These are phyloP conservation scores for Drosophila takahashii DNA, from an alignment of 1,140 invertebrate species.

Conservation along the genomic window DNA sequence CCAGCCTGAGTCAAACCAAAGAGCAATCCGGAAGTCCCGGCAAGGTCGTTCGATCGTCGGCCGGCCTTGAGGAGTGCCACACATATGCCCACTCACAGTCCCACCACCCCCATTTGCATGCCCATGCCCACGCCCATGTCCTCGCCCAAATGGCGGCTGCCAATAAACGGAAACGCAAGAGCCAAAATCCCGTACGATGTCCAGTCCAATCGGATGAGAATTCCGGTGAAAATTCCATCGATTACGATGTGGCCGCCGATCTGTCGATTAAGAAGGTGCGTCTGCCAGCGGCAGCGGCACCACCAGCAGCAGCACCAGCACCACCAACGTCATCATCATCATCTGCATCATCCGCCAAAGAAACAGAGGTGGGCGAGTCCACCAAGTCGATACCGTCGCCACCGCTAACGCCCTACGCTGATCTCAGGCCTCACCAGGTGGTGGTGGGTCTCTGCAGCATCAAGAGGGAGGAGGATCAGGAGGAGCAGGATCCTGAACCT, in stretches of 20 bases:
- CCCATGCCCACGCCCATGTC: constrained; percentile 84
- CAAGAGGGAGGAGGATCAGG: constrained; percentile 50
- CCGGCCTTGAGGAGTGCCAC: constrained; percentile 87
- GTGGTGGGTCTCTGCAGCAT: constrained; percentile 26
- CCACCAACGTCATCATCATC: background rate
- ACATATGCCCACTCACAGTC: constrained; percentile 84
- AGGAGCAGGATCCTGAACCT: background rate
- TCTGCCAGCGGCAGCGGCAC: constrained; percentile 3
- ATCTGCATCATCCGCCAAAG: constrained; percentile 45
- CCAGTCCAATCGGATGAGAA: constrained; percentile 86
- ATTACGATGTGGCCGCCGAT: constrained; percentile 85
- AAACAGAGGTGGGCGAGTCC: constrained; percentile 66
- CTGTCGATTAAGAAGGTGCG: constrained; percentile 84
- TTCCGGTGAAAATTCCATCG: constrained; percentile 85
- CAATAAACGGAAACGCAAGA: constrained; percentile 93
- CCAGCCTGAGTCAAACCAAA: constrained; percentile 87
- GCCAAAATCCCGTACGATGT: constrained; percentile 94
- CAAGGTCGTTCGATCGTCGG: constrained; percentile 18
- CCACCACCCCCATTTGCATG: constrained; percentile 68
- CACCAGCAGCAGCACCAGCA: constrained; percentile 2
- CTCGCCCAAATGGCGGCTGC: constrained; percentile 66
- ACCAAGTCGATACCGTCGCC: constrained; percentile 82
- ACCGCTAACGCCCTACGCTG: constrained; percentile 71
- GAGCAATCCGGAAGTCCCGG: constrained; percentile 81
- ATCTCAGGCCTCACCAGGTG: constrained; percentile 5